Conservation (phyloP, 2,888 invertebrate genomes). For the Aporophyla lueneburgensis region DNA sequence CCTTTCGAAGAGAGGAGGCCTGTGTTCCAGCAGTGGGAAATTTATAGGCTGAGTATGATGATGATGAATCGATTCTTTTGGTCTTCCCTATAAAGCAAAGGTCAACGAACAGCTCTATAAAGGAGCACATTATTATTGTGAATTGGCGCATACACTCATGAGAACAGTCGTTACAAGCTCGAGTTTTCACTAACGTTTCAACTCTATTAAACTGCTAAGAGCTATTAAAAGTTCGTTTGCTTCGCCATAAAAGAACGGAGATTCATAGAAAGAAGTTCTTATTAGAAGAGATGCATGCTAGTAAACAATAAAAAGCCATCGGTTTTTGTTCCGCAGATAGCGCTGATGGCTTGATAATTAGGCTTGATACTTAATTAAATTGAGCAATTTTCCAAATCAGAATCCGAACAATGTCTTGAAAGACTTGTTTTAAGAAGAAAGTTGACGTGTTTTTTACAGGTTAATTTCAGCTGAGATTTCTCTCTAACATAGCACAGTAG, state of each 20-base stretch:
- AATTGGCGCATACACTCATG: not conserved
- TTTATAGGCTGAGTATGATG: too few relatives aligned
- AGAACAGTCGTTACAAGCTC: not conserved
- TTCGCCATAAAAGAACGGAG: not conserved
- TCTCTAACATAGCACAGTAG: not conserved
- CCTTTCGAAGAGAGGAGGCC: too few relatives aligned
- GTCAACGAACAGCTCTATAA: not conserved
- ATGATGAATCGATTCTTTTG: not conserved
- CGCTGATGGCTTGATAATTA: not conserved
- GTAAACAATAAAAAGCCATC: not conserved
- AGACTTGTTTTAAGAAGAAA: too few relatives aligned
- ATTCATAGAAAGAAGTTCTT: not conserved
- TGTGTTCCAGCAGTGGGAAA: too few relatives aligned
- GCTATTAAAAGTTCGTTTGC: slow-evolving; percentile 8
- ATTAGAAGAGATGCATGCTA: too few relatives aligned
- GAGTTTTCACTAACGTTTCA: not conserved
- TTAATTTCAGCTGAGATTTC: not conserved
- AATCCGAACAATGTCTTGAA: too few relatives aligned
- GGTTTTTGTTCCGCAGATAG: not conserved
- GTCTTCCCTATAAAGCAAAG: not conserved
- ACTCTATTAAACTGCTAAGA: not conserved
- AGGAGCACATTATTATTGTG: not conserved
- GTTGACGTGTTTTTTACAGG: not conserved
- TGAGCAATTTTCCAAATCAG: too few relatives aligned
- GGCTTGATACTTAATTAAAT: too few relatives aligned